Base-by-base conservation (phyloP, 2,113 vertebrate species). In the Paradoxurus hermaphroditus region DNA sequence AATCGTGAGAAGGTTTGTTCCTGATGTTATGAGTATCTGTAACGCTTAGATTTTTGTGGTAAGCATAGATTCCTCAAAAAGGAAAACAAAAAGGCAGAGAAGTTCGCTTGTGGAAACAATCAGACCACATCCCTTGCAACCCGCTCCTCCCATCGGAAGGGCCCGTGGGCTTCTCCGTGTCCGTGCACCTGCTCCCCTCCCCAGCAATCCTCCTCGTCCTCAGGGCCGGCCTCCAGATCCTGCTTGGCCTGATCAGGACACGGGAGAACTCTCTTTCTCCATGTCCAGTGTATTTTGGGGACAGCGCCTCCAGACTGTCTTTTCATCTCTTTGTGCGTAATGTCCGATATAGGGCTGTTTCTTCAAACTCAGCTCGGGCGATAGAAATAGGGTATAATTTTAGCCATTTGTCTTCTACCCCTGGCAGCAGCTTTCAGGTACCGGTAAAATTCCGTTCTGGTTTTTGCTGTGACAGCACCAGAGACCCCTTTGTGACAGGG, bases 381-480 rank as follows among this genome's bases (percentile, higher is more conserved):
- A 83, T 41, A 94, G 86, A 97, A 91, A 81, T 65, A 75, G 46
- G 73, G 72, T 62, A 36, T 85, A 89, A 83, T 90, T 84, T 89
- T 89, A 81, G 97, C 41, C 53, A 56, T 98, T 92, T 86, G 78
- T 96, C 97, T 94, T 90, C 29, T 10, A 23, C 27, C 29, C 78
- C 23, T 7, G 82, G 83, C 83, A 81, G 90, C 73, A 27, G 34
- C 78, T 84, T 94, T 93, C 89, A 67, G 73, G 73, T 94, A 36
- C 95, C n/a, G 77, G 94, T 95, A 87, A 95, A 87, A 95, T 90
- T 78, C 89, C 3, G 73, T 90, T 81, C 86, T 16, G 46, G 73
- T 72, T 93, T 94, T 77, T 73, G 83, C 95, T 93, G 1, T 95
- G 94, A 95, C 75, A 95, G 96, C 89, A 90, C 83, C 49, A 7